These are phyloP conservation scores for Epsilonema sp. DNA, from an alignment of 2,888 invertebrate species.

Conservation along the genomic window DNA sequence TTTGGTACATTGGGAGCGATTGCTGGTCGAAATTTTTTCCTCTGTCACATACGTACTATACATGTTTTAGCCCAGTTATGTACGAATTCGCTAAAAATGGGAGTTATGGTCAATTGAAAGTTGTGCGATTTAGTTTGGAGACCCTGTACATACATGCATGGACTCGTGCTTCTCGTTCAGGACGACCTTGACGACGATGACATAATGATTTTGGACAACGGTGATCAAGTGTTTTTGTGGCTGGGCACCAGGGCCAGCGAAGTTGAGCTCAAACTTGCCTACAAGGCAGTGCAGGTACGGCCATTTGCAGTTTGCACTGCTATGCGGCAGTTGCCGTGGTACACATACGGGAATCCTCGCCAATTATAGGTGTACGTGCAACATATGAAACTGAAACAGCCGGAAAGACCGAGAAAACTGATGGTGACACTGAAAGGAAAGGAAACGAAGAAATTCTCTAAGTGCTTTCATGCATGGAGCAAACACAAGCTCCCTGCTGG, in stretches of 20 bases:
- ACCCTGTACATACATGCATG: too few species aligned
- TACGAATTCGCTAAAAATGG: too few species aligned
- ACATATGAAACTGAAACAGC: slow-evolving; percentile 82
- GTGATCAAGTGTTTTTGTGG: slow-evolving; percentile 93
- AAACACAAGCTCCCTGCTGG: slow-evolving; percentile 54
- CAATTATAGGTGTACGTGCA: slow-evolving; percentile 72
- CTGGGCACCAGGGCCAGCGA: slow-evolving; percentile 86
- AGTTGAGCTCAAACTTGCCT: slow-evolving; percentile 93
- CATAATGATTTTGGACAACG: slow-evolving; percentile 97
- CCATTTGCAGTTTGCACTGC: background rate
- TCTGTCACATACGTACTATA: too few species aligned
- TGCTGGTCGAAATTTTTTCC: too few species aligned
- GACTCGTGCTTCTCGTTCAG: too few species aligned
- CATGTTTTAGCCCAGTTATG: too few species aligned
- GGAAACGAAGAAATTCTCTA: slow-evolving; percentile 78
- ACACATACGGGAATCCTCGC: background rate
- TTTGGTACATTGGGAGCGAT: too few species aligned
- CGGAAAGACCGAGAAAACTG: slow-evolving; percentile 67
- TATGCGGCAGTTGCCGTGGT: background rate
- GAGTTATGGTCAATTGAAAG: too few species aligned
- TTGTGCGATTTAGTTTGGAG: too few species aligned
- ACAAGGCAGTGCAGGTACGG: slow-evolving; percentile 81
- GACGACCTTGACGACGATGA: slow-evolving; percentile 98
- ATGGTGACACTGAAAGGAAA: slow-evolving; percentile 85
- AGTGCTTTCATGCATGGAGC: slow-evolving; percentile 98